phyloP scores from a whole-genome alignment of 1,140 invertebrate genomes.

The Drosophila yakuba region DNA sequence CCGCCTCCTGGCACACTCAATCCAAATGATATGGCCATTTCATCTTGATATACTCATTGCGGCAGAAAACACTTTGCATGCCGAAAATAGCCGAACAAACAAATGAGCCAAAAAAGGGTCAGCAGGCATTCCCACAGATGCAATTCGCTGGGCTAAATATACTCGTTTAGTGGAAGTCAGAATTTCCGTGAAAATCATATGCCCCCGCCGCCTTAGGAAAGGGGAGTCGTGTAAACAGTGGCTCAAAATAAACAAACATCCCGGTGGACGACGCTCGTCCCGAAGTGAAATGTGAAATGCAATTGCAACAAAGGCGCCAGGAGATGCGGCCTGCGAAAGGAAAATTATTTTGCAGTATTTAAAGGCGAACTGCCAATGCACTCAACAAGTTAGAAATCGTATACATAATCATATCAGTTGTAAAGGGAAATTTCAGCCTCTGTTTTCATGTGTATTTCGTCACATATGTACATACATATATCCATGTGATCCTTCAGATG shows the following conservation, averaged over 20 bases:
- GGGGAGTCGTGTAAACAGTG: conserved; percentile 46
- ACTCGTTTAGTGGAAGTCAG: conserved; percentile 29
- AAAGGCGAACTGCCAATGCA: background rate
- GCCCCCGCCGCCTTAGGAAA: conserved; percentile 8
- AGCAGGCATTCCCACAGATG: conserved; percentile 56
- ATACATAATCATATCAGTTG: background rate
- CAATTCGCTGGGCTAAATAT: conserved; percentile 59
- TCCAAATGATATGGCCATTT: conserved; percentile 52
- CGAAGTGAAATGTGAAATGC: conserved; percentile 49
- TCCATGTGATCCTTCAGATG: too few relatives aligned
- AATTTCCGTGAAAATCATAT: conserved; percentile 60
- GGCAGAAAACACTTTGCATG: conserved; percentile 50
- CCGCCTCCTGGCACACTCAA: background rate
- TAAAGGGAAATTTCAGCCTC: background rate
- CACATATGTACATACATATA: too few relatives aligned
- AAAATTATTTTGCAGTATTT: conserved; percentile 6
- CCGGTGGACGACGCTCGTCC: conserved; percentile 21
- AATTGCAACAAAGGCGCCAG: conserved; percentile 55
- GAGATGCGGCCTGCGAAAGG: too few relatives aligned
- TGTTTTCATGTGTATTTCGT: too few relatives aligned
- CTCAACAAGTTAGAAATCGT: background rate
- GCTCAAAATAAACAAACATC: conserved; percentile 51
- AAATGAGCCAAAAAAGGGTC: conserved; percentile 69
- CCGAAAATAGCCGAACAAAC: conserved; percentile 64
- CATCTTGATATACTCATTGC: conserved; percentile 35